Evolutionary conservation across 2,113 vertebrate genomes (phyloP), one percentile per base, ranked within the genome.

Genomic region (Lutjanus erythropterus): DNA sequence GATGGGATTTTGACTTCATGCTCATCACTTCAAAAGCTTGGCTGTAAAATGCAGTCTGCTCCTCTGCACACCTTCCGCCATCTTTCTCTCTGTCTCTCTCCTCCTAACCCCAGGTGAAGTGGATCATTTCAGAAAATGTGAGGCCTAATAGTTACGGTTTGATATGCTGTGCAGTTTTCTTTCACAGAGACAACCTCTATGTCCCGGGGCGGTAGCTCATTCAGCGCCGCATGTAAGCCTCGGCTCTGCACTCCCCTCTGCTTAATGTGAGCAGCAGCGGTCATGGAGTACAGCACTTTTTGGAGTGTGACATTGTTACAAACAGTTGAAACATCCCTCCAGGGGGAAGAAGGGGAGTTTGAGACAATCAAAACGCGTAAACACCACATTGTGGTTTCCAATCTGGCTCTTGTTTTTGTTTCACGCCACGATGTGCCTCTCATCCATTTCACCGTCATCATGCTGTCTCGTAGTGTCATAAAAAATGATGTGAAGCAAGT

Each of bases 31-130:
- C 78, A 87, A 86, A 86, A 86, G 75, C 50, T 15, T 2, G 2
- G 14, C 64, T 64, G 52, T 61, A 60, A 86, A 79, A 87, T 50
- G 39, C 59, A 53, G 35, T 33, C 71, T 52, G 58, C 77, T 78
- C 21, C 39, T 71, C 66, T 66, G 55, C 68, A 81, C 69, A 55
- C 67, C 56, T 42, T 49, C n/a, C 44, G 65, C 52, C 49, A 42
- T 78, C 62, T 81, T 44, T n/a, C 75, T 62, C 44, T 83, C 53
- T 50, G n/a, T 31, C 58, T 83, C 56, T 84, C 71, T 71, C 71
- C 69, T 71, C 21, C 64, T 81, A 37, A 88, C 71, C 80, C 1
- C 46, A 81, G 71, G 81, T 87, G 84, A 79, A 83, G 69, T 71
- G 55, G 78, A 81, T 86, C 68, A 71, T 88, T 87, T 87, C 25